Conservation (phyloP, 2,113 vertebrate species). For the Chionodraco myersi region DNA sequence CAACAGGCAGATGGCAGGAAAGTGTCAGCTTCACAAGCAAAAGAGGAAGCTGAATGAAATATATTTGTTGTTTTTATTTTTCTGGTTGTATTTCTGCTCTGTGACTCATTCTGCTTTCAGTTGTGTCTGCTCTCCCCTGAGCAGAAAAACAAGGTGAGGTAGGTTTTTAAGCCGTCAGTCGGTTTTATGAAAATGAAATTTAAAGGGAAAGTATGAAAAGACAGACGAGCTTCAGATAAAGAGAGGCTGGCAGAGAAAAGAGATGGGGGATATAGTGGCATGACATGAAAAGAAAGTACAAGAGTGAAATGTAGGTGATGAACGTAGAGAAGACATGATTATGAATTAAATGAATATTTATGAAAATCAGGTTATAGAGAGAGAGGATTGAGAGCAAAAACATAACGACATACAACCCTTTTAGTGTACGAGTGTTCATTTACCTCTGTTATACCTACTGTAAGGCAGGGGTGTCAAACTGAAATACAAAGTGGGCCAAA, state of each 20-base stretch:
- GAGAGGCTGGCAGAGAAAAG: background rate
- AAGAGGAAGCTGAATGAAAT: background rate
- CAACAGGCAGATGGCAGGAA: slow-evolving; percentile 35
- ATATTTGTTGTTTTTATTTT: background rate
- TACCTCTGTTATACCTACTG: no score
- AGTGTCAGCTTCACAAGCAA: slow-evolving; percentile 21
- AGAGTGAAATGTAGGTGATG: no score
- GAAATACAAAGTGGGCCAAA: no score
- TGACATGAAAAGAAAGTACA: background rate
- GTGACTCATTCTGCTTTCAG: slow-evolving; percentile 44
- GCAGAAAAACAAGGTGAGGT: slow-evolving; percentile 6
- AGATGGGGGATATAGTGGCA: background rate
- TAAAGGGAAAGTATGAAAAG: background rate
- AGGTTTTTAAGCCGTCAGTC: slow-evolving; percentile 30
- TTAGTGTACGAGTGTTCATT: no score
- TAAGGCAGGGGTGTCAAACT: no score
- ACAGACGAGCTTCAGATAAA: slow-evolving; percentile 8
- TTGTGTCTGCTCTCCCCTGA: slow-evolving; percentile 8
- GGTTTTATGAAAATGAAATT: slow-evolving; percentile 35
- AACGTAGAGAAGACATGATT: background rate
- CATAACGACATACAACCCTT: no score
- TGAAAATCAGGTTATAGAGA: background rate
- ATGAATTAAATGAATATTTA: background rate
- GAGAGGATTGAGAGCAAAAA: background rate
- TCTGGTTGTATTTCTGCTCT: slow-evolving; percentile 13